Percentiles rank a stretch among this genome's conserved stretches.
phyloP scores from a whole-genome alignment of 2,113 vertebrate genomes.

The Typhlomys cinereus region DNA sequence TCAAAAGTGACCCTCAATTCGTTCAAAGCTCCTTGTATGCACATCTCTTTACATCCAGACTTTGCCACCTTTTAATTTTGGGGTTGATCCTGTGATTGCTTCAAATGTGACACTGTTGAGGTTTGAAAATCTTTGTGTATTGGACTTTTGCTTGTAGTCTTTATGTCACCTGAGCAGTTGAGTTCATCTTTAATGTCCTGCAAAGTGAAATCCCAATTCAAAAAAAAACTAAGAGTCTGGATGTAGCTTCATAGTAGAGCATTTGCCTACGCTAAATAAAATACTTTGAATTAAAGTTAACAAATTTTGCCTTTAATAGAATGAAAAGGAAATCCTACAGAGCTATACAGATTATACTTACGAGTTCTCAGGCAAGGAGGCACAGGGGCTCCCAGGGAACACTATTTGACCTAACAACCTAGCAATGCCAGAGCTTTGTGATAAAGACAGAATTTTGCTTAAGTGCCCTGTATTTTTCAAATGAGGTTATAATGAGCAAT shows the following conservation, averaged over 20 bases:
- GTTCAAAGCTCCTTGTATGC: too few relatives aligned
- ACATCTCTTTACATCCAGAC: too few relatives aligned
- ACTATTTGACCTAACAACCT: not conserved
- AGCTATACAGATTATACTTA: not conserved
- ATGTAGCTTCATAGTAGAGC: not conserved
- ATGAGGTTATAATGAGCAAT: not conserved
- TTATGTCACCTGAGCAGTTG: too few relatives aligned
- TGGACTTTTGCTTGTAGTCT: too few relatives aligned
- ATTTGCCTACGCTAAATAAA: not conserved
- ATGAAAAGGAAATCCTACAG: not conserved
- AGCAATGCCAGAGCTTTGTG: slow-evolving; percentile 27
- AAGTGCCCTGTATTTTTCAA: not conserved
- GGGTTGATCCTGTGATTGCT: too few relatives aligned
- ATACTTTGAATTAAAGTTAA: not conserved
- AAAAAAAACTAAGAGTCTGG: not conserved
- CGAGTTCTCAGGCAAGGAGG: not conserved
- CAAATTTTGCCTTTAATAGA: not conserved
- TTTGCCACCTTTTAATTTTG: too few relatives aligned
- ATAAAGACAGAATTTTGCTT: slow-evolving; percentile 6
- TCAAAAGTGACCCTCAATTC: too few relatives aligned
- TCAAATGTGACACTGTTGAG: too few relatives aligned
- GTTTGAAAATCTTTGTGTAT: too few relatives aligned
- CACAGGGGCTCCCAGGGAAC: not conserved
- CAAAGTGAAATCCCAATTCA: not conserved
- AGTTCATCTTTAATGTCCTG: too few relatives aligned